Base-by-base conservation (phyloP, 2,888 invertebrate genomes). In the Penaeus monodon region DNA sequence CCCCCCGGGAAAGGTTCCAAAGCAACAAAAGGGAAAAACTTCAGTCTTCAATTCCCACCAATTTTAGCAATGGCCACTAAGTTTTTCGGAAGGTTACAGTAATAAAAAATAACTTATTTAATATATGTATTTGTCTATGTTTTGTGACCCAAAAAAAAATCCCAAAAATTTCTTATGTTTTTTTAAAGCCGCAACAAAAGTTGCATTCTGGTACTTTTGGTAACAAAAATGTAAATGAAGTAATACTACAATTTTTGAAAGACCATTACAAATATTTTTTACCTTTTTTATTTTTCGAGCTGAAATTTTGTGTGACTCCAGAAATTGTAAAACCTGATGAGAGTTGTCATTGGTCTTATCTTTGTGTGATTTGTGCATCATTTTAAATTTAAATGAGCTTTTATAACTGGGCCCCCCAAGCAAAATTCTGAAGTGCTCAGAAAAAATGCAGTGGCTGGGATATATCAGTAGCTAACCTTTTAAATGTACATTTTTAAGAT, bases 251-350 rank as follows among this genome's bases (percentile, higher is more conserved):
- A 74, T 8, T 74, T 74, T 2, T 10, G 33, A 12, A 74, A 44
- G 10, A 10, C 44, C 10, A 44, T 44, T 44, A 44, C 44, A 10
- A 44, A 44, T 44, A 44, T 44, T 10, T 57, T 57, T 57, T 57
- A 57, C 17, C 17, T 57, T 57, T 14, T 57, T 44, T 10, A 10
- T 44, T 44, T 80, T 66, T n/a, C 82, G 86, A 86, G 63, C 73
- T 86, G 63, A 77, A 82, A 68, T 70, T 64, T 29, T 86, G 86
- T 57, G 86, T 86, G 38, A 86, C 86, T n/a, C 86, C 82, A 7
- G 82, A 86, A 63, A 83, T 86, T 24, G 86, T 86, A n/a, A n/a
- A 64, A 77, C 78, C 29, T 86, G 68, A 82, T 86, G 82, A 70
- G 77, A 38, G 65, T 86, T 66, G 79, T 82, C 38, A 86, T 86